Evolutionary conservation across 1,140 invertebrate genomes (phyloP), one percentile per base, ranked within the genome.

Genomic region (Aphis craccivora): DNA sequence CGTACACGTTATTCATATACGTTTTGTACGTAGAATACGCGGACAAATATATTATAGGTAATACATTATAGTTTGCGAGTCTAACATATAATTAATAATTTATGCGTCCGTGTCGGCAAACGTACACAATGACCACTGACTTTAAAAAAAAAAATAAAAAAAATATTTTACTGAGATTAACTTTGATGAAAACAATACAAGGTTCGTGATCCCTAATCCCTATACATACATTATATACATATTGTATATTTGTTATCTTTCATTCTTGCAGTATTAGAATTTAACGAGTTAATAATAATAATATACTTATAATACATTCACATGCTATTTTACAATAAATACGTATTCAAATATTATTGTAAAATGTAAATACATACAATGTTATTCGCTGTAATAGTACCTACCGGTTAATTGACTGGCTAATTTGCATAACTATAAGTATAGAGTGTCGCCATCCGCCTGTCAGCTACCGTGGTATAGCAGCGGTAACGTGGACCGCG

Each of bases 141-240:
- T 51, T 48, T 51, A 2, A 18, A 18, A 51, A 51, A 51, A 51
- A 51, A 18, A 48, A 48, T 18, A 18, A 45, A 45, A 45, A 45
- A 8, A 45, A 67, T 14, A 67, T 67, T 76, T 76, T 76, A 76
- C n/a, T 35, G 14, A 76, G 30, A 76, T 76, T 76, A 76, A n/a
- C 60, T 76, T 76, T 76, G 60, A n/a, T 76, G 60, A 76, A 76
- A 76, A 76, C 60, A 76, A 76, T 67, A n/a, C n/a, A 67, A 67
- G 60, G 60, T 76, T 51, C 48, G 18, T 51, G 48, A 51, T 51
- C 48, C 14, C 48, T 51, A 51, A 51, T 51, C 48, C 48, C 3
- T 51, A 51, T 18, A 1, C 18, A 45, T 14, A 20, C 48, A 18
- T 51, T 51, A 14, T 51, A 51, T 14, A 51, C 48, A 2, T 3